A percentile compares a stretch with the other conserved stretches of the same genome.
Conservation (phyloP, 2,113 vertebrate genomes). For the Polypterus bichir region DNA sequence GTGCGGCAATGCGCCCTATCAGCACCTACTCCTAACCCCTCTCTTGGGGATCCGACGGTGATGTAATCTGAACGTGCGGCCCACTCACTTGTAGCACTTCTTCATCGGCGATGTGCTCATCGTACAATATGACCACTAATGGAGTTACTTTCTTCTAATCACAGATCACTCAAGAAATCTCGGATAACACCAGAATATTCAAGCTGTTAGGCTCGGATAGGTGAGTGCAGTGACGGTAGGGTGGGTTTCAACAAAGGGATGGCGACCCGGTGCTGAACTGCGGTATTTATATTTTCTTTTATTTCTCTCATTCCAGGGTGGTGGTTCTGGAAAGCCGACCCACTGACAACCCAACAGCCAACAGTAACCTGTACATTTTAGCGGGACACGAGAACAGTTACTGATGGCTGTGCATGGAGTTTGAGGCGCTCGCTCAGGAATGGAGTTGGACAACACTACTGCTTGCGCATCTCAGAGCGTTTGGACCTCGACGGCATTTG, state of each 20-base stretch:
- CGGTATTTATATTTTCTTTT: background rate
- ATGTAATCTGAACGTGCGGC: too few relatives aligned
- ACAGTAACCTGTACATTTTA: conserved; percentile 97
- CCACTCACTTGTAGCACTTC: too few relatives aligned
- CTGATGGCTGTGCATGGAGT: conserved; percentile 44
- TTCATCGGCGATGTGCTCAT: too few relatives aligned
- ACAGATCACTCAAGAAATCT: conserved; percentile 96
- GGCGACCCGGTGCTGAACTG: background rate
- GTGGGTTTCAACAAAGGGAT: background rate
- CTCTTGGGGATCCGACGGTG: too few relatives aligned
- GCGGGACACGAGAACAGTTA: conserved; percentile 98
- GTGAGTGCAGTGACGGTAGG: conserved; percentile 40
- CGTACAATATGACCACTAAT: too few relatives aligned
- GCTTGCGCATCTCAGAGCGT: conserved; percentile 31
- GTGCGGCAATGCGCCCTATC: too few relatives aligned
- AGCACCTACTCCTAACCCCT: too few relatives aligned
- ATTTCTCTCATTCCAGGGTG: conserved; percentile 56
- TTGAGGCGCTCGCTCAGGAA: conserved; percentile 12
- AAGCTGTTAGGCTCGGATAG: conserved; percentile 96
- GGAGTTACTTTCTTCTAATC: conserved; percentile 5
- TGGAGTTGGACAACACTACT: conserved; percentile 29
- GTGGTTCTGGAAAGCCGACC: conserved; percentile 95
- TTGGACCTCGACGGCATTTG: conserved; percentile 36
- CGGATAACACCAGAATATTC: conserved; percentile 91
- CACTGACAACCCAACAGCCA: conserved; percentile 90